Evolutionary conservation across 2,888 invertebrate genomes (phyloP), one percentile per base, ranked within the genome.

Genomic region (Ectemnius cavifrons): DNA sequence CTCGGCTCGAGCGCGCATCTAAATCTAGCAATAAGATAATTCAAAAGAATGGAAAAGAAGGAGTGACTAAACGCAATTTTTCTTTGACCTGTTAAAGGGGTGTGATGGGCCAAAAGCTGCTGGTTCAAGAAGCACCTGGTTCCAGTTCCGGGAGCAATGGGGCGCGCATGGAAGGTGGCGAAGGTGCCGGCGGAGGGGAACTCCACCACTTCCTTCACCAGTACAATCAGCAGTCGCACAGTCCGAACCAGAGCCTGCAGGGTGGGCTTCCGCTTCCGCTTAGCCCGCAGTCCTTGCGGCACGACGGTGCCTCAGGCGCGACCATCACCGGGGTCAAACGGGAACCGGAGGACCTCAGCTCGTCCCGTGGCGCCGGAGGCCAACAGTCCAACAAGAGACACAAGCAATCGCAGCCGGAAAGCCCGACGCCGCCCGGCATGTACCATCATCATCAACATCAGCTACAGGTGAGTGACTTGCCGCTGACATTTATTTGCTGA

Each of bases 341-440:
- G 91, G 96, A 96, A 92, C 96, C 96, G 87, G 96, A 96, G 92
- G 96, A 96, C 91, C 93, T 96, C 85, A 95, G 95, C 92, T 91
- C 91, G 57, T 90, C 91, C 58, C 85, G 90, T 56, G 87, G 86
- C 23, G 89, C 84, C 64, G 28, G 28, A 37, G 28, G 28, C 28
- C 88, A 91, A 83, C 85, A 87, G 82, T 78, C 90, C 75, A 86
- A 85, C 87, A 86, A 89, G 84, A 86, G 87, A 76, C 85, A 87
- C 77, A 89, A 89, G 78, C 88, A 87, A 77, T 79, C 84, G 16
- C 90, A 90, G 63, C 89, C 90, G 70, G 90, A 90, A 65, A 90
- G 90, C 69, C 90, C 91, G 37, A 90, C 90, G 71, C 90, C 90
- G 49, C 88, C 90, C 45, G 91, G 89, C 78, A 89, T 90, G 88